Conservation (phyloP, 2,888 invertebrate genomes). For the Aleiodes testaceus region DNA sequence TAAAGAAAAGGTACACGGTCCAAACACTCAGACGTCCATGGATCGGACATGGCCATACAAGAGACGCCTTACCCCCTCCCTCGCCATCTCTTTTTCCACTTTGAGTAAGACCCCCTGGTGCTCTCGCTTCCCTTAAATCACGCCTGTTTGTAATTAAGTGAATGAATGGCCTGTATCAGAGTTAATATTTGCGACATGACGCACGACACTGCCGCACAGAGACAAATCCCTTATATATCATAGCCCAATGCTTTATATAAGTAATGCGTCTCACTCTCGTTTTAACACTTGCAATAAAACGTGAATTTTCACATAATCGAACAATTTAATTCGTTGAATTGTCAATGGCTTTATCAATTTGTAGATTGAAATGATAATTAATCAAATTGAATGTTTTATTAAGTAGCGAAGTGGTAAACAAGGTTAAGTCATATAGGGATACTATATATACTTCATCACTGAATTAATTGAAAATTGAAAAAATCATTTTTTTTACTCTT, state of each 20-base stretch:
- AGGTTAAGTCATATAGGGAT: too few relatives aligned
- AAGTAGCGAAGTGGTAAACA: too few relatives aligned
- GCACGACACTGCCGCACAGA: slow-evolving; percentile 70
- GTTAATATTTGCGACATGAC: slow-evolving; percentile 73
- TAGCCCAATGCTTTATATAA: slow-evolving; percentile 55
- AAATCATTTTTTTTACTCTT: too few relatives aligned
- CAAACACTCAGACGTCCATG: slow-evolving; percentile 30
- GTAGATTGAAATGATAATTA: too few relatives aligned
- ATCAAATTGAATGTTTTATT: too few relatives aligned
- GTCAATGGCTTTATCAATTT: too few relatives aligned
- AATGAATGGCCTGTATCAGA: slow-evolving; percentile 73
- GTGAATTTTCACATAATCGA: slow-evolving; percentile 55
- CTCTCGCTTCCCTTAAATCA: slow-evolving; percentile 71
- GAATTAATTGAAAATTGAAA: too few relatives aligned
- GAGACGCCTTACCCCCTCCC: not conserved
- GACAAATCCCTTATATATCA: slow-evolving; percentile 74
- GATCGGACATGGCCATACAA: slow-evolving; percentile 34
- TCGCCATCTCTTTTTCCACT: slow-evolving; percentile 27
- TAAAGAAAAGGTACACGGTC: slow-evolving; percentile 62
- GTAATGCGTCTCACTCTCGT: slow-evolving; percentile 1
- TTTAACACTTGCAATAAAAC: slow-evolving; percentile 56
- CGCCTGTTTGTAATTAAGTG: slow-evolving; percentile 73
- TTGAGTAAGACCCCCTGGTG: slow-evolving; percentile 63
- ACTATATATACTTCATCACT: too few relatives aligned
- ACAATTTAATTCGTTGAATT: slow-evolving; percentile 40